phyloP scores from a whole-genome alignment of 2,888 invertebrate genomes.

The Xanthia togata region DNA sequence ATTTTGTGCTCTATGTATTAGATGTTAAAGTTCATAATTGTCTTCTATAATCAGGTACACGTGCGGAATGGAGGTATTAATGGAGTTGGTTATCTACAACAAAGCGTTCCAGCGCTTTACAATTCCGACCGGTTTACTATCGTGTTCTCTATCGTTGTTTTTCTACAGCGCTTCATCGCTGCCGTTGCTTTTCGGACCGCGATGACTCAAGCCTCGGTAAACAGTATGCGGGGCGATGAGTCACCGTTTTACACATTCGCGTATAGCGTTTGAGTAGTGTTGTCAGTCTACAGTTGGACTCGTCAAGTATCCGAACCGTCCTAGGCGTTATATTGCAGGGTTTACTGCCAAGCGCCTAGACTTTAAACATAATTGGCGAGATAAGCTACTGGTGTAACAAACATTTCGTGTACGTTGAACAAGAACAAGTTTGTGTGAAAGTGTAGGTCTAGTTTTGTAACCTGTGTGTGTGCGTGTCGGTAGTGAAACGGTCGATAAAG shows the following conservation, averaged over 20 bases:
- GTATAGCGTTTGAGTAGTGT: constrained; percentile 90
- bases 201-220: constrained; percentile 91
- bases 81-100: constrained; percentile 82
- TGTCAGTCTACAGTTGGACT: constrained; percentile 90
- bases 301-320: constrained; percentile 85
- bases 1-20: constrained; percentile 67
- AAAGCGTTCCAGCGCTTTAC: constrained; percentile 84
- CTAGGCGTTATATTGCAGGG: constrained; percentile 87
- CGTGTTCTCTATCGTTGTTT: constrained; percentile 64
- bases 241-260: constrained; percentile 91
- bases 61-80: constrained; percentile 90
- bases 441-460: constrained; percentile 85
- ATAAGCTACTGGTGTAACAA: constrained; percentile 77
- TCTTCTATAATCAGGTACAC: constrained; percentile 78
- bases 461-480: constrained; percentile 86
- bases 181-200: constrained; percentile 77
- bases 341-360: constrained; percentile 86
- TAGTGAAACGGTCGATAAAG: constrained; percentile 89
- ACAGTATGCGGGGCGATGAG: constrained; percentile 91
- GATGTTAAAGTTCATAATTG: constrained; percentile 77
- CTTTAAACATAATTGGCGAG: constrained; percentile 76
- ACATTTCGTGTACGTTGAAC: constrained; percentile 75
- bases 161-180: constrained; percentile 84
- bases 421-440: constrained; percentile 87
- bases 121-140: constrained; percentile 70